Percentiles rank a stretch among this genome's conserved stretches.
Evolutionary conservation across 2,113 vertebrate genomes (phyloP).

Genomic region (Cynoglossus semilaevis): DNA sequence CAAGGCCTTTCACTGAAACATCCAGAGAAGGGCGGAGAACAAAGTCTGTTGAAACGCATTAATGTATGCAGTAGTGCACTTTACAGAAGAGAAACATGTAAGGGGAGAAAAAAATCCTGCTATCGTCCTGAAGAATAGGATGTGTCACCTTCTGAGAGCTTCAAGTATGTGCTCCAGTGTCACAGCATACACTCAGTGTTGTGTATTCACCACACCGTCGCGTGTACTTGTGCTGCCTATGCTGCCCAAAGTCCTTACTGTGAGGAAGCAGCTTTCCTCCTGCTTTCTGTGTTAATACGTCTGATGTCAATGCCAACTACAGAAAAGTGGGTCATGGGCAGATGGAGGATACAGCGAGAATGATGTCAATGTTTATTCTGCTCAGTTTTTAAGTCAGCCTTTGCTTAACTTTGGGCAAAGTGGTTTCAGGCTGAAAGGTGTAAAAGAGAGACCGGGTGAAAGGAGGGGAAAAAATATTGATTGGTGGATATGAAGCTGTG

Average conservation of each 20-base stretch:
- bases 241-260: conserved; percentile 28
- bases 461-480: conserved; percentile 14
- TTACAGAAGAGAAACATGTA: conserved; percentile 29
- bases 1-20: conserved; percentile 38
- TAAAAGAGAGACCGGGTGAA: neutral
- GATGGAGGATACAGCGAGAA: conserved; percentile 24
- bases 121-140: conserved; percentile 34
- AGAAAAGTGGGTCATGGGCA: conserved; percentile 64
- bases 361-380: conserved; percentile 13
- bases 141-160: conserved; percentile 27
- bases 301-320: conserved; percentile 40
- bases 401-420: conserved; percentile 10
- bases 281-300: conserved; percentile 34
- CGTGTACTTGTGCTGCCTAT: conserved; percentile 3
- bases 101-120: conserved; percentile 8
- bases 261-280: conserved; percentile 29
- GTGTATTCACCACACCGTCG: conserved; percentile 22
- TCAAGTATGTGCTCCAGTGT: conserved; percentile 31
- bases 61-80: conserved; percentile 42
- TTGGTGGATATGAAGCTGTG: conserved; percentile 20
- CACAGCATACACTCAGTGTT: neutral
- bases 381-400: conserved; percentile 16
- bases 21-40: conserved; percentile 22
- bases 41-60: conserved; percentile 41
- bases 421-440: neutral